A percentile compares a stretch with the other conserved stretches of the same genome.
Conservation (phyloP, 1,140 invertebrate species). For the Ruditapes philippinarum region DNA sequence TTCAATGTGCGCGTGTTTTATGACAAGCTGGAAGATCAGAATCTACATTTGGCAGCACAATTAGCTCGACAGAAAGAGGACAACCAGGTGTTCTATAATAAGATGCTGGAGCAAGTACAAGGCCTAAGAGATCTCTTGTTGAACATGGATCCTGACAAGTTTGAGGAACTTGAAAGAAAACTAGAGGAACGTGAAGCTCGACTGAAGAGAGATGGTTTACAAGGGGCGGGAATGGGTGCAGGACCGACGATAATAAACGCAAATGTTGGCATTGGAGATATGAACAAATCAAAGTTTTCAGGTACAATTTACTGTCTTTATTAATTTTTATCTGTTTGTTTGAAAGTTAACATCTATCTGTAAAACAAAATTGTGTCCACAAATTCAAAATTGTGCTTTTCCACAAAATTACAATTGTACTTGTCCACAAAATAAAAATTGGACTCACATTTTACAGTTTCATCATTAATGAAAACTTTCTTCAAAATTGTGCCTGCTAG, state of each 20-base stretch:
- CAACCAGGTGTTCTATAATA: constrained; percentile 82
- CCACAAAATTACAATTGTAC: too few relatives aligned
- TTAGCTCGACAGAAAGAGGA: constrained; percentile 84
- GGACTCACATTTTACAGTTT: too few relatives aligned
- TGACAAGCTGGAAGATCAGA: constrained; percentile 86
- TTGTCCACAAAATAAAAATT: too few relatives aligned
- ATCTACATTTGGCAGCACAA: constrained; percentile 85
- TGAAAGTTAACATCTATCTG: too few relatives aligned
- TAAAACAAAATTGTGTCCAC: too few relatives aligned
- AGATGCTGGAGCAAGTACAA: constrained; percentile 83
- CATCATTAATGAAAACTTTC: too few relatives aligned
- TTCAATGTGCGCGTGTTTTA: constrained; percentile 85
- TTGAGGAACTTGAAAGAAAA: constrained; percentile 77
- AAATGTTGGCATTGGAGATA: constrained; percentile 70
- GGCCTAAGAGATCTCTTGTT: constrained; percentile 81
- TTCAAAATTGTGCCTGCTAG: too few relatives aligned
- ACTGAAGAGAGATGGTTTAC: constrained; percentile 68
- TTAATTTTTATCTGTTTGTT: too few relatives aligned
- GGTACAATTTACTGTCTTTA: constrained; percentile 53
- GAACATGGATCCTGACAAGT: constrained; percentile 80
- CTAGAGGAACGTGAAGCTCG: constrained; percentile 60
- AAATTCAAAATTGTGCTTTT: too few relatives aligned
- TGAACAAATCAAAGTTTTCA: constrained; percentile 72
- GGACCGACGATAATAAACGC: constrained; percentile 76
- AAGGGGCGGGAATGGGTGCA: constrained; percentile 63